Evolutionary conservation across 1,140 invertebrate species (phyloP), one percentile per base, ranked within the genome.

Genomic region (Eueides isabella): DNA sequence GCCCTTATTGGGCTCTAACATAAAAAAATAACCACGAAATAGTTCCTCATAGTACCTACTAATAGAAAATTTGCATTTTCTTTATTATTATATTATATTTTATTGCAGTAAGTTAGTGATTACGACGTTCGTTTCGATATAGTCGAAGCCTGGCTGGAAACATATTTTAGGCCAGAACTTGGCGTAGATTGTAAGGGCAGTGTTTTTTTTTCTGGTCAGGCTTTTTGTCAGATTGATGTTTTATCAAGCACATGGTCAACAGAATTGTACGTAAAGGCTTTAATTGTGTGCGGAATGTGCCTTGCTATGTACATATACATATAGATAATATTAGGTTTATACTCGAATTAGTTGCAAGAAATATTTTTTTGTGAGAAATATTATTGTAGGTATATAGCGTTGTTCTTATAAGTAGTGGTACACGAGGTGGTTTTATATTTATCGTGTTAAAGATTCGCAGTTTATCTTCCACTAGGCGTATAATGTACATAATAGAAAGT

Each of bases 281-380:
- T 91, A 90, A 90, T 90, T 91, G 92, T 91, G 91, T 93, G 92
- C 90, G 93, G 93, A 94, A 93, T 94, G 93, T 94, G 93, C 93
- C 92, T 94, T 94, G 93, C 92, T 89, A 87, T 92, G 88, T 91
- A 91, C 82, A 91, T 91, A 87, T 87, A 87, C 72, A 87, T 87
- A 86, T 85, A 84, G 81, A 87, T 86, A 86, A 85, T 88, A 84
- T 89, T 92, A 93, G 90, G 90, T 93, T 89, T 92, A 92, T 89
- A 92, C 91, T 93, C 90, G 92, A 93, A 93, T 93, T 93, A 92
- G 89, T 92, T 92, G 88, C 90, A 89, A 92, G 85, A 91, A 89
- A 91, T 91, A 91, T 91, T 92, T 93, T 89, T 92, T 89, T 90
- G 87, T 92, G 88, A 89, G 83, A 89, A 88, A 91, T 91, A 90